phyloP scores from a whole-genome alignment of 2,113 vertebrate species.

The Mesocricetus auratus region DNA sequence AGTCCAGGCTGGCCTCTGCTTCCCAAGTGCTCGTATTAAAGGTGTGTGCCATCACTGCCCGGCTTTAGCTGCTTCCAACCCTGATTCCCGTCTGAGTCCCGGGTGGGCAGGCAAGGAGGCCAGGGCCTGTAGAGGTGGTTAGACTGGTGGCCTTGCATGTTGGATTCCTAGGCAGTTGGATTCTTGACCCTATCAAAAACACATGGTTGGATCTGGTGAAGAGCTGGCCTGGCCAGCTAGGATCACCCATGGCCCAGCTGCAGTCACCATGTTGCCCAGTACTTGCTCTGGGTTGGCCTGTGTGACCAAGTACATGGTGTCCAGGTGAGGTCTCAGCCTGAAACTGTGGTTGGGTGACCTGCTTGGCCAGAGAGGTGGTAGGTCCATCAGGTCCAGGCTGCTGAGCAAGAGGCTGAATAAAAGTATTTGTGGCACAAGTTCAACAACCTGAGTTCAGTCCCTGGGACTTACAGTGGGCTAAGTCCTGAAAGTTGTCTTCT shows the following conservation, averaged over 20 bases:
- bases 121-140: neutral
- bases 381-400: neutral
- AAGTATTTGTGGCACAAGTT: neutral
- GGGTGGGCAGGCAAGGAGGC: neutral
- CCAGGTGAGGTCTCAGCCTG: neutral
- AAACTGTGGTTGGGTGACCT: neutral
- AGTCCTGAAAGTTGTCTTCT: neutral
- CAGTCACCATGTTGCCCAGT: neutral
- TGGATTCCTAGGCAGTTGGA: neutral
- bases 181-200: neutral
- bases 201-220: neutral
- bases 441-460: neutral
- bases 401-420: neutral
- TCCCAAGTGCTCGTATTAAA: neutral
- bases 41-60: accelerated
- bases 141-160: neutral
- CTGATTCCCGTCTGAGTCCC: neutral
- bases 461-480: no score
- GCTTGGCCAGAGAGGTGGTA: neutral
- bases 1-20: neutral
- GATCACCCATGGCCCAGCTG: neutral
- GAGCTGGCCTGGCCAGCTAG: neutral
- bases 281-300: neutral
- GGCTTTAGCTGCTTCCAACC: neutral
- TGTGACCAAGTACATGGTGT: neutral